Evolutionary conservation across 2,797 vertebrate genomes (phyloP).

Genomic region (Craterocephalus amniculus): DNA sequence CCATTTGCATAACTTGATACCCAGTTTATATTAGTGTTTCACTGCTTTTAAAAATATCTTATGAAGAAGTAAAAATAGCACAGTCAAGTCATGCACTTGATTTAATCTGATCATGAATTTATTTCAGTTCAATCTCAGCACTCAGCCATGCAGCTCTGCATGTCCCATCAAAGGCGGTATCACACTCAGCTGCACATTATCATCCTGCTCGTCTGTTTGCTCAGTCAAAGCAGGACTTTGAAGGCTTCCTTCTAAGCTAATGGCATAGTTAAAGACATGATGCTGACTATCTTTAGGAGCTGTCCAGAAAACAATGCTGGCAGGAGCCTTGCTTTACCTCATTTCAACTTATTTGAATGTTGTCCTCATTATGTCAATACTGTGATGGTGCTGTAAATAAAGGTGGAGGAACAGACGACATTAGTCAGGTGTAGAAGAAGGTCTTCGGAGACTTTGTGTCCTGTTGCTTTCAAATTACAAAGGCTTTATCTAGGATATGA

Average conservation of each 20-base stretch:
- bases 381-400: slow-evolving; percentile 72
- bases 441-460: slow-evolving; percentile 39
- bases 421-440: slow-evolving; percentile 50
- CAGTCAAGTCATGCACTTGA: neutral
- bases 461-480: slow-evolving; percentile 60
- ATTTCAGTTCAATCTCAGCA: slow-evolving; percentile 16
- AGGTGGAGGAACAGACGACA: slow-evolving; percentile 53
- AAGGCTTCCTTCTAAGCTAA: slow-evolving; percentile 67
- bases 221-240: slow-evolving; percentile 61
- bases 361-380: slow-evolving; percentile 78
- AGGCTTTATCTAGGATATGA: slow-evolving; percentile 65
- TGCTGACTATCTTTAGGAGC: slow-evolving; percentile 60
- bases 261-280: slow-evolving; percentile 68
- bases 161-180: slow-evolving; percentile 50
- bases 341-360: slow-evolving; percentile 72
- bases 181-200: slow-evolving; percentile 42
- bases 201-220: slow-evolving; percentile 55
- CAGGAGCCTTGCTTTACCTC: slow-evolving; percentile 71
- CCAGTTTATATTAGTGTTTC: too few relatives aligned
- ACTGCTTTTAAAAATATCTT: too few relatives aligned
- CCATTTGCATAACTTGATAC: too few relatives aligned
- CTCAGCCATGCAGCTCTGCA: slow-evolving; percentile 18
- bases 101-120: slow-evolving; percentile 32
- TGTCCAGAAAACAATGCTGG: slow-evolving; percentile 62
- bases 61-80: neutral